phyloP scores from a whole-genome alignment of 2,797 vertebrate genomes.

The Varecia variegata region DNA sequence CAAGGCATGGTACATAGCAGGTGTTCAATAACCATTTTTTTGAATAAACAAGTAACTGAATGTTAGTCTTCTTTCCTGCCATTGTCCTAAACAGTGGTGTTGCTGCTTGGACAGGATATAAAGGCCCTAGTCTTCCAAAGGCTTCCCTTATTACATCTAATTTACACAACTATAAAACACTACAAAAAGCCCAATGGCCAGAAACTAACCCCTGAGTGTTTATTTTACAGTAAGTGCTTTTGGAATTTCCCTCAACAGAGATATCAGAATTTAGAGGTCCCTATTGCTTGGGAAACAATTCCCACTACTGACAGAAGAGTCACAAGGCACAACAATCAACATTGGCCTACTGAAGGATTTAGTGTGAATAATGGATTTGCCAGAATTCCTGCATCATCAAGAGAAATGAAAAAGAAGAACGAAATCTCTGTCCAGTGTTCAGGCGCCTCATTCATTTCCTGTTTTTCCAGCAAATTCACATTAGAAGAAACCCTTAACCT shows the following conservation, averaged over 20 bases:
- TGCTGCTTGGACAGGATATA: not conserved
- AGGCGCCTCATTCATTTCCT: not conserved
- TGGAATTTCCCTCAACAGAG: constrained; percentile 52
- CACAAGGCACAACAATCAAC: not conserved
- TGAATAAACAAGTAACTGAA: not conserved
- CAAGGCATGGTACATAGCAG: not conserved
- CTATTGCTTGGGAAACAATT: constrained; percentile 7
- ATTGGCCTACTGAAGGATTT: not conserved
- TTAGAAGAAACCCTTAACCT: not conserved
- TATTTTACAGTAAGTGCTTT: constrained; percentile 16
- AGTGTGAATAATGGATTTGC: not conserved
- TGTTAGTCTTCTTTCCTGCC: not conserved
- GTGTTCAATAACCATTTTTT: not conserved
- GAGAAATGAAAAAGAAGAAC: not conserved
- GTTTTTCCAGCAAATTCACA: not conserved
- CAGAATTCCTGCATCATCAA: not conserved
- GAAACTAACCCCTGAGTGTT: not conserved
- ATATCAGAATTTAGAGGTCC: not conserved
- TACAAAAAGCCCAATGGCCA: not conserved
- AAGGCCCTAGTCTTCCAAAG: not conserved
- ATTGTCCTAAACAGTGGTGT: not conserved
- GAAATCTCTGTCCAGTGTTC: not conserved
- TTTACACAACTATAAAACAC: not conserved
- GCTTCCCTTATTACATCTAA: not conserved
- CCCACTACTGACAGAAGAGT: not conserved